Conservation (phyloP, 2,797 vertebrate genomes). For the Pantherophis vulpinus region DNA sequence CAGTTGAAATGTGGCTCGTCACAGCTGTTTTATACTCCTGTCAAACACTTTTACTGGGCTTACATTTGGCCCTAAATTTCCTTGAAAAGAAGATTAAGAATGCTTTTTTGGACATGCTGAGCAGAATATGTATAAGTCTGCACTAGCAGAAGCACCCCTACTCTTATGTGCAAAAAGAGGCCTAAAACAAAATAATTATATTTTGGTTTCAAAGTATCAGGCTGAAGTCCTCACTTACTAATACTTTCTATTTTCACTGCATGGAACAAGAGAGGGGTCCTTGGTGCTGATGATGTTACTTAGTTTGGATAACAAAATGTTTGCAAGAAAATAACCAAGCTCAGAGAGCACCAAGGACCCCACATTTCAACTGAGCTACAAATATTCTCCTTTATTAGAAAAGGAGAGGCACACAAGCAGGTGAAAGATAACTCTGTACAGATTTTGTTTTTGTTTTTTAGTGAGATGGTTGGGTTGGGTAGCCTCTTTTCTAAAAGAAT, state of each 20-base stretch:
- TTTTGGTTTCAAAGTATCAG: neutral
- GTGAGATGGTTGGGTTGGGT: neutral
- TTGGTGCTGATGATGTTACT: neutral
- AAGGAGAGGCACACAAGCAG: neutral
- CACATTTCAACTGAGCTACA: neutral
- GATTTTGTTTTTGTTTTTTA: neutral
- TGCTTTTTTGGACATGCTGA: neutral
- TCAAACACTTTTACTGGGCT: neutral
- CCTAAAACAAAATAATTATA: neutral
- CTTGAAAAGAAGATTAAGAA: conserved; percentile 4
- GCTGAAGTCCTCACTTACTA: neutral
- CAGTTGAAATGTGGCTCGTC: neutral
- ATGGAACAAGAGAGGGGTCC: neutral
- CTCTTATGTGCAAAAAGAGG: neutral
- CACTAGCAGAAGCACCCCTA: neutral
- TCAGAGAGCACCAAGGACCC: neutral
- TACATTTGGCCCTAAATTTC: conserved; percentile 13
- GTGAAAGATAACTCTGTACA: neutral
- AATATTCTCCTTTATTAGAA: neutral
- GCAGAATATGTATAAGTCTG: neutral
- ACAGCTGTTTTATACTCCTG: neutral
- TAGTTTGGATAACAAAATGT: neutral
- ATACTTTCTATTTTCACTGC: neutral
- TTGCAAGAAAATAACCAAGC: neutral
- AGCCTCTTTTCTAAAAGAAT: neutral